phyloP scores from a whole-genome alignment of 2,888 invertebrate species.

The Archips crataeganus region DNA sequence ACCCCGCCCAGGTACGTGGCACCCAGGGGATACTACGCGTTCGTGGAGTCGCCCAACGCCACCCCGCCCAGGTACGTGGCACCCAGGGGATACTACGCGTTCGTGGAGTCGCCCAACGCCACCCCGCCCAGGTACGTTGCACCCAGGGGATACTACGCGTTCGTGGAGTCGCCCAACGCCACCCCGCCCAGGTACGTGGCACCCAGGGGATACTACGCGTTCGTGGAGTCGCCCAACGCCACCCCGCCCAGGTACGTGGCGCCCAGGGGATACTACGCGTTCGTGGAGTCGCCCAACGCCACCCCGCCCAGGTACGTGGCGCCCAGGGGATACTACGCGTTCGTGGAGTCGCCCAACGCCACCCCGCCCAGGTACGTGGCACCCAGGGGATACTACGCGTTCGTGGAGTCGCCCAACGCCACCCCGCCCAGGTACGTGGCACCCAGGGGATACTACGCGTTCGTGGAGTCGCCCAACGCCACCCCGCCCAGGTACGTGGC shows the following conservation, averaged over 20 bases:
- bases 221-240: constrained; percentile 94
- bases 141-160: constrained; percentile 95
- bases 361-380: constrained; percentile 89
- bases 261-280: constrained; percentile 94
- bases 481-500: constrained; percentile 89
- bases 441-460: constrained; percentile 95
- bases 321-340: constrained; percentile 94
- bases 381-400: constrained; percentile 95
- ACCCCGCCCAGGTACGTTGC: constrained; percentile 89
- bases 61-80: constrained; percentile 89
- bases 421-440: constrained; percentile 89
- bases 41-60: constrained; percentile 94
- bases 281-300: constrained; percentile 94
- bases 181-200: constrained; percentile 89
- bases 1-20: constrained; percentile 89
- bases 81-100: constrained; percentile 95
- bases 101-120: constrained; percentile 94
- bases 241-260: constrained; percentile 89
- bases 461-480: constrained; percentile 94
- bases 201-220: constrained; percentile 95
- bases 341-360: constrained; percentile 94
- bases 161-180: constrained; percentile 94
- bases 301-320: constrained; percentile 89
- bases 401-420: constrained; percentile 94
- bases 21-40: constrained; percentile 95